Evolutionary conservation across 2,797 vertebrate species (phyloP).

Genomic region (Chelon labrosus): DNA sequence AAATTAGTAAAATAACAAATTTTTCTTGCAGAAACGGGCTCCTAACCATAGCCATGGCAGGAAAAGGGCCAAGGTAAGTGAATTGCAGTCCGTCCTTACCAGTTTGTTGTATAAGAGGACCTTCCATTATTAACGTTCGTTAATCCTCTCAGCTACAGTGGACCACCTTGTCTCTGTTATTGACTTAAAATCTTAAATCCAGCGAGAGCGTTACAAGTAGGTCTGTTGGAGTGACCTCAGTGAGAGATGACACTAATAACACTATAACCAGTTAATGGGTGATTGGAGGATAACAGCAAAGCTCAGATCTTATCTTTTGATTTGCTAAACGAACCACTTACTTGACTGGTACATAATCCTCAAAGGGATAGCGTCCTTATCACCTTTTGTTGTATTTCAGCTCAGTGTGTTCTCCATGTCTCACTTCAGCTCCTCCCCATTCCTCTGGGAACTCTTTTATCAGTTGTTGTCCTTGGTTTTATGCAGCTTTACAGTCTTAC

Average conservation of each 20-base stretch:
- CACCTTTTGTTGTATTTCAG: slow-evolving; percentile 14
- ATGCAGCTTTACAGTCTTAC: slow-evolving; percentile 4
- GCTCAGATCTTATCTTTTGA: too few species aligned
- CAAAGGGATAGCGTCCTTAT: slow-evolving; percentile 9
- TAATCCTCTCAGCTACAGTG: slow-evolving; percentile 49
- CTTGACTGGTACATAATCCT: slow-evolving; percentile 1
- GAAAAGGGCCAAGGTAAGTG: slow-evolving; percentile 95
- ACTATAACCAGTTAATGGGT: background rate
- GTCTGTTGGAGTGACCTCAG: slow-evolving; percentile 8
- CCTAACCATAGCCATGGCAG: slow-evolving; percentile 94
- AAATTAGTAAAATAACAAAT: background rate
- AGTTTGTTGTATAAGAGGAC: slow-evolving; percentile 27
- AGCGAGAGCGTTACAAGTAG: slow-evolving; percentile 19
- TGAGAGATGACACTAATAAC: background rate
- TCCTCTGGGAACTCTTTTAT: slow-evolving; percentile 17
- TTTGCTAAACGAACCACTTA: too few species aligned
- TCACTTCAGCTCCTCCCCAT: background rate
- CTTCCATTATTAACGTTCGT: slow-evolving; percentile 23
- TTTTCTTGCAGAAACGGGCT: slow-evolving; percentile 87
- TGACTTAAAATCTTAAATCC: slow-evolving; percentile 41
- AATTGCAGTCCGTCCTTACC: background rate
- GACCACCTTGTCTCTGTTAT: slow-evolving; percentile 30
- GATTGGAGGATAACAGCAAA: too few species aligned
- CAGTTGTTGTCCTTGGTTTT: slow-evolving; percentile 15
- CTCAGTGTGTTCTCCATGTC: background rate